phyloP scores from a whole-genome alignment of 2,113 vertebrate species.

The Nothocercus nigrocapillus region DNA sequence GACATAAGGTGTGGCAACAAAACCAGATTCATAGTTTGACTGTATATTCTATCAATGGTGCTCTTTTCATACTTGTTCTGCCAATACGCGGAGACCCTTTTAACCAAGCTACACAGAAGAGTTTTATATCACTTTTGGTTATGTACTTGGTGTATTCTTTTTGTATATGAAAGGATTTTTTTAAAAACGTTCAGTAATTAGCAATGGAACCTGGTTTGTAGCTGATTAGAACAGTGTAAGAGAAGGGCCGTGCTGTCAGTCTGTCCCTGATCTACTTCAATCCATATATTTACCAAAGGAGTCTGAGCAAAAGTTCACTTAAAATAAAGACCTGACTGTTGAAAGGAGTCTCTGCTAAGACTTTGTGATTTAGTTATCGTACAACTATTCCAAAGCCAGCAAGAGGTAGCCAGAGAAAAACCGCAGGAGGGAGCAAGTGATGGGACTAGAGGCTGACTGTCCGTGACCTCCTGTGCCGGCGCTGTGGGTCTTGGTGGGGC shows the following conservation, averaged over 20 bases:
- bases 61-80: conserved; percentile 78
- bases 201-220: conserved; percentile 65
- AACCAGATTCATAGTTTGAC: conserved; percentile 56
- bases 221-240: conserved; percentile 48
- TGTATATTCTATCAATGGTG: conserved; percentile 71
- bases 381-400: conserved; percentile 14
- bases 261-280: conserved; percentile 67
- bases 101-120: conserved; percentile 72
- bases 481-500: not conserved
- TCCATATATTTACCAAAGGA: conserved; percentile 71
- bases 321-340: conserved; percentile 64
- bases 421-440: not conserved
- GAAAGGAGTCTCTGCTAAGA: conserved; percentile 60
- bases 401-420: conserved; percentile 20
- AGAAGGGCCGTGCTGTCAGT: conserved; percentile 42
- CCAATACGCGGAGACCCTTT: conserved; percentile 68
- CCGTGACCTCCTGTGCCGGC: not conserved
- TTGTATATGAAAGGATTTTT: conserved; percentile 77
- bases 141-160: conserved; percentile 73
- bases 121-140: conserved; percentile 76
- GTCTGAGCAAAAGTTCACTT: conserved; percentile 57
- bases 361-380: conserved; percentile 55
- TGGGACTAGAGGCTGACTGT: not conserved
- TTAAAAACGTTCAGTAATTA: conserved; percentile 62
- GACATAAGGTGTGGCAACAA: conserved; percentile 30